Conservation (phyloP, 1,140 invertebrate genomes). For the Bilobella aurantiaca region DNA sequence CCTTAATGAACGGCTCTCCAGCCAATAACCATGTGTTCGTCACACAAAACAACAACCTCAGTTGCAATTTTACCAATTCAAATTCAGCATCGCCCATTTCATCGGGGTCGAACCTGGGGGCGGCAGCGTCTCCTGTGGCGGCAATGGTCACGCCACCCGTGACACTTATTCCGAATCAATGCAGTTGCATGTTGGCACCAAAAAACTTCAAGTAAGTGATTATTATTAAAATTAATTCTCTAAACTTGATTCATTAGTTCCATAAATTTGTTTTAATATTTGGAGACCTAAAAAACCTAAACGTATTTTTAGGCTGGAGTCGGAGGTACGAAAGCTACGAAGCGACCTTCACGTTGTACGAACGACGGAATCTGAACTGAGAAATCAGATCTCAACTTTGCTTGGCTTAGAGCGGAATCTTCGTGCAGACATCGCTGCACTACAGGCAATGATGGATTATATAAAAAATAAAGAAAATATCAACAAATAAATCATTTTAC, state of each 20-base stretch:
- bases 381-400: constrained; percentile 61
- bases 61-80: constrained; percentile 7
- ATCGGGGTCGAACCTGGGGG: neutral
- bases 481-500: constrained; percentile 6
- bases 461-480: too few species aligned
- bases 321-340: constrained; percentile 68
- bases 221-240: too few species aligned
- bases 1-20: neutral
- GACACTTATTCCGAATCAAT: constrained; percentile 3
- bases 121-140: neutral
- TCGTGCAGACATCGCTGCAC: constrained; percentile 60
- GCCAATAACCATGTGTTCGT: constrained; percentile 7
- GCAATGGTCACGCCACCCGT: constrained; percentile 3
- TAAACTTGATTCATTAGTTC: too few species aligned
- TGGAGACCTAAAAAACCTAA: too few species aligned
- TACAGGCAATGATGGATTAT: constrained; percentile 37
- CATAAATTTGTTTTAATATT: too few species aligned
- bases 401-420: constrained; percentile 58
- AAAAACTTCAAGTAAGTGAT: constrained; percentile 25
- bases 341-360: constrained; percentile 63
- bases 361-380: constrained; percentile 70
- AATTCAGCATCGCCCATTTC: neutral
- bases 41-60: neutral
- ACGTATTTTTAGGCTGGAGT: constrained; percentile 43
- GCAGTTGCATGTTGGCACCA: constrained; percentile 16